Evolutionary conservation across 2,113 vertebrate genomes (phyloP).

Genomic region (Myotis yumanensis): DNA sequence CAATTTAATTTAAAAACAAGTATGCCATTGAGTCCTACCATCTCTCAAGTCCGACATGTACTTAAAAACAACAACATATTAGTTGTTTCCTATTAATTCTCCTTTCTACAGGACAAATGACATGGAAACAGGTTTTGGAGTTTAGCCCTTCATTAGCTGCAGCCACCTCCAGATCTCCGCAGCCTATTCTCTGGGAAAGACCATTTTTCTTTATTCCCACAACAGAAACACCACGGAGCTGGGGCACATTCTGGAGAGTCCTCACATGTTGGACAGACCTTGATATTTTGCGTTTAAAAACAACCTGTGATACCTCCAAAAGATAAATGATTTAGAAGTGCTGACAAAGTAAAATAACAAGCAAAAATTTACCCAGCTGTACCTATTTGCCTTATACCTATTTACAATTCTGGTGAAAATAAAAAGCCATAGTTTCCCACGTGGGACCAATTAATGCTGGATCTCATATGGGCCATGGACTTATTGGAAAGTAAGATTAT

Average conservation of each 20-base stretch:
- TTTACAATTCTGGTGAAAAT: not conserved
- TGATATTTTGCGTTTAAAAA: constrained; percentile 35
- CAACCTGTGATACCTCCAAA: not conserved
- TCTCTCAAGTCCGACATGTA: not conserved
- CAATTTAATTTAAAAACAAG: constrained; percentile 9
- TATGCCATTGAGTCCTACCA: not conserved
- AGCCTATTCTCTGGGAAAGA: not conserved
- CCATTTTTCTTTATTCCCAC: not conserved
- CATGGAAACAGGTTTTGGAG: not conserved
- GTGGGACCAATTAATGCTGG: not conserved
- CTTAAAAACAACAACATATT: not conserved
- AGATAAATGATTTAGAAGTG: not conserved
- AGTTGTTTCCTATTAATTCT: not conserved
- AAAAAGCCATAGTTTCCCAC: not conserved
- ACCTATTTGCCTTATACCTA: not conserved
- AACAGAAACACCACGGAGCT: not conserved
- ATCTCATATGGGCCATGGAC: not conserved
- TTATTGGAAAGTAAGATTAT: not conserved
- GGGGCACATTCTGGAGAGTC: not conserved
- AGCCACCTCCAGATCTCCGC: not conserved
- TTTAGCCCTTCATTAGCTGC: not conserved
- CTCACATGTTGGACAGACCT: not conserved
- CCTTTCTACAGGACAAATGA: not conserved
- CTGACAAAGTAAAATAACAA: constrained; percentile 13
- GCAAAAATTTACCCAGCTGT: not conserved